phyloP scores from a whole-genome alignment of 2,113 vertebrate species.

The Chrysemys picta region DNA sequence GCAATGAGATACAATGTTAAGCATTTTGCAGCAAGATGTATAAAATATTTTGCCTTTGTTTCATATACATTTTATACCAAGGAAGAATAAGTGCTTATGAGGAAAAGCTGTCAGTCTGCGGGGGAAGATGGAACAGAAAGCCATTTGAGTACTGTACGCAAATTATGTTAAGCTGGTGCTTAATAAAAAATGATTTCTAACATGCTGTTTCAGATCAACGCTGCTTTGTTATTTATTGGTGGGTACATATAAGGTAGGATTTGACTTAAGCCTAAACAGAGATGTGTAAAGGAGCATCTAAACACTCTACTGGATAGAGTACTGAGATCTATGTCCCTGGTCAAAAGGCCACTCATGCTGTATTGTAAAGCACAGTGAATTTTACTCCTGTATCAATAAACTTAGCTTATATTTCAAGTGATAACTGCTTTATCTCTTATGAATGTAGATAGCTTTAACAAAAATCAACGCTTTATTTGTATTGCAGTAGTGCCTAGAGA shows the following conservation, averaged over 20 bases:
- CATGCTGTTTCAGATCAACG: constrained; percentile 34
- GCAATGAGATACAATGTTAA: neutral
- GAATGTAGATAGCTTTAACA: neutral
- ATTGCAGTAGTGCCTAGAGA: neutral
- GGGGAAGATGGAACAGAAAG: constrained; percentile 2
- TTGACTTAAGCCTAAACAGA: constrained; percentile 45
- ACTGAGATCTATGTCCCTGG: neutral
- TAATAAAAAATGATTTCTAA: constrained; percentile 74
- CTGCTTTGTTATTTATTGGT: constrained; percentile 34
- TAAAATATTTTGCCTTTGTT: constrained; percentile 67
- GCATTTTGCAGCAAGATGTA: constrained; percentile 43
- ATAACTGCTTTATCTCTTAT: neutral
- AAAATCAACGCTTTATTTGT: accelerated
- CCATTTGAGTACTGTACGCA: constrained; percentile 41
- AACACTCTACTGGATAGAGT: constrained; percentile 72
- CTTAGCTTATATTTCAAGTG: constrained; percentile 24
- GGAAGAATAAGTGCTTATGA: constrained; percentile 50
- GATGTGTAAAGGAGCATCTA: constrained; percentile 30
- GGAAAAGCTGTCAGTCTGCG: neutral
- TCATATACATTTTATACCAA: constrained; percentile 72
- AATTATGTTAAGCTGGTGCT: constrained; percentile 77
- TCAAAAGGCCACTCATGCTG: constrained; percentile 21
- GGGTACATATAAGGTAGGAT: constrained; percentile 10
- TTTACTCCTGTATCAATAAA: constrained; percentile 72
- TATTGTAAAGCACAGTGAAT: constrained; percentile 60